These are phyloP conservation scores for Gallinago paraguaiae DNA, from an alignment of 2,113 vertebrate species.

Conservation along the genomic window DNA sequence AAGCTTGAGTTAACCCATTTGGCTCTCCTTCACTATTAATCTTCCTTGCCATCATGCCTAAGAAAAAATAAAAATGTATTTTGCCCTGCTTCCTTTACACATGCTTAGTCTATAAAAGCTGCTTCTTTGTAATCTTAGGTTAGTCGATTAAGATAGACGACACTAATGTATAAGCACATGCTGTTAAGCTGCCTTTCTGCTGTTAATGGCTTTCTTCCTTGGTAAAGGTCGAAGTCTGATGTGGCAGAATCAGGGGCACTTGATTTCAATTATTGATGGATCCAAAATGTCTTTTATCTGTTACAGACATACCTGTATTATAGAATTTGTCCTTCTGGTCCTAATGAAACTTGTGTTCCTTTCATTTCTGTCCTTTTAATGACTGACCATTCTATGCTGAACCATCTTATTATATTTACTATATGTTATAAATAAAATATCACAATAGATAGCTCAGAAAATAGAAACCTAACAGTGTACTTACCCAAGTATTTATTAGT, in stretches of 20 bases:
- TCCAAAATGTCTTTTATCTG: not conserved
- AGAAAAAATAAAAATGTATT: not conserved
- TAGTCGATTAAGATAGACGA: not conserved
- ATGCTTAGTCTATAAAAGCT: not conserved
- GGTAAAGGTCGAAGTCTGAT: not conserved
- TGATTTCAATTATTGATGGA: conserved; percentile 32
- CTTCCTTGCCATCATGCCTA: not conserved
- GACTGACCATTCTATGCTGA: not conserved
- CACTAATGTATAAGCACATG: not conserved
- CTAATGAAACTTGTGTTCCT: not conserved
- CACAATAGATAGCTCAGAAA: not conserved
- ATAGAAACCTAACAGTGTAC: not conserved
- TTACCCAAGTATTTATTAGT: not conserved
- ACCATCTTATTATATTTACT: not conserved
- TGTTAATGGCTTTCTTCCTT: conserved; percentile 5
- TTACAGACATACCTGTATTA: not conserved
- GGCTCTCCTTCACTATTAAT: not conserved
- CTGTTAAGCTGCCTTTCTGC: not conserved
- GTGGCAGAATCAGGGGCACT: not conserved
- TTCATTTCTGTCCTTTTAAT: not conserved
- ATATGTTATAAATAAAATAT: not conserved
- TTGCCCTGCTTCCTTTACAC: not conserved
- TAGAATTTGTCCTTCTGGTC: not conserved
- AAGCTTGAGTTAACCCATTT: conserved; percentile 55
- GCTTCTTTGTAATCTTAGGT: conserved; percentile 3